Evolutionary conservation across 1,140 invertebrate species (phyloP), one percentile per base, ranked within the genome.

Genomic region (Choristoneura fumiferana): DNA sequence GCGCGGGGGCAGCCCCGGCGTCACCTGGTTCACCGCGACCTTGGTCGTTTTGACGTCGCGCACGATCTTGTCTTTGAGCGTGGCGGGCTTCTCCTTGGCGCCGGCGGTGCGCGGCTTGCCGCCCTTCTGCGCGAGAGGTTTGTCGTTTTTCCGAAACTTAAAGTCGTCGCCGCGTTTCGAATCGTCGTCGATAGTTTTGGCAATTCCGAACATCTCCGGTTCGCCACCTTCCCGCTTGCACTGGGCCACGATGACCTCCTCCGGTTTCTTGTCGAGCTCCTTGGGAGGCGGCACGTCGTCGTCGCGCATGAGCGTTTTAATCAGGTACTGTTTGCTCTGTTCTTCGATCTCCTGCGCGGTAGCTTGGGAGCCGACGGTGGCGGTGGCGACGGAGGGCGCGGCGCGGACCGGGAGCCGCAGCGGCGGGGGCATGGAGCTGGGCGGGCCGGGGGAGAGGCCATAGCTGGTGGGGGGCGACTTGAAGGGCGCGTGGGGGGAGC

Each of bases 271-370:
- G n/a, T 82, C 76, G 8, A 68, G 71, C 39, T 85, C 76, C 38
- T 81, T 82, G 0, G 81, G 81, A 1, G 80, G 82, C 8, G 84
- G 81, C 4, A 74, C 52, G 29, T 87, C 85, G 53, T 89, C 85
- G 61, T 89, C 86, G 35, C 86, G 76, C 86, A 87, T 89, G 8
- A 87, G 73, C 0, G 86, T 89, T 69, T 87, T 89, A 62, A 87
- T 87, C 58, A 89, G 78, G 69, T 89, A 87, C 76, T 80, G 80
- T 63, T 89, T 87, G 73, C 78, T 89, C 54, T 89, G 86, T 58
- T 87, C 84, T 60, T 87, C 84, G 18, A 89, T 89, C 38, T 89
- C 86, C 4, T 78, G 76, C 4, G 82, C 81, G 0, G 81, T 74
- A 0, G 84, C 86, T 49, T 89, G 84, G 0, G 83, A 87, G 38